Base-by-base conservation (phyloP, 2,113 vertebrate species). In the Sisor rabdophorus region DNA sequence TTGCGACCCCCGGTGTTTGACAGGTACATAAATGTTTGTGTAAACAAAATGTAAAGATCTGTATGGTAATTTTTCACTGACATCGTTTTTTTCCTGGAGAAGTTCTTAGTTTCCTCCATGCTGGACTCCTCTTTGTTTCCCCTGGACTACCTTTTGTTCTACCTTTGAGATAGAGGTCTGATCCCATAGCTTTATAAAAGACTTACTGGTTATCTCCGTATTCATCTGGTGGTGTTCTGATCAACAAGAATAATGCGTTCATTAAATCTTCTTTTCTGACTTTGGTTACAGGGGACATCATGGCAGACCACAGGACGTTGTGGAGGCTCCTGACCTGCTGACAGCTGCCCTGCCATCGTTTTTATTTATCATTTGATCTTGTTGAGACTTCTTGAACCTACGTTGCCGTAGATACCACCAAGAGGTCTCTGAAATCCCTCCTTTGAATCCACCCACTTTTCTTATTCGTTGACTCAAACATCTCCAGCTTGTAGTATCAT, bases 401-500 rank as follows among this genome's bases (percentile, higher is more conserved):
- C n/a, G 17, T 11, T 47, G 26, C 70, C 67, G 4, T 48, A 17
- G 22, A 69, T 75, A 71, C 8, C 47, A 50, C 6, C 55, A 20
- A n/a, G 11, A 28, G 53, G 16, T 64, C 65, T 70, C 76, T 52
- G 75, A 69, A 36, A 55, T 55, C n/a, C 47, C n/a, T 69, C 30
- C 22, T 47, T 47, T 78, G 28, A 48, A 48, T 1, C 0, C 67
- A 19, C 32, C 63, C 16, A 19, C 9, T 32, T 59, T 65, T 36
- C 4, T 5, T 54, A 7, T 20, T 55, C 32, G 3, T 16, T 44
- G 26, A 26, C 32, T 19, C 20, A 10, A 11, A 71, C 22, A 2
- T 55, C 60, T 16, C 86, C 86, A 36, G 83, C 79, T 79, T 82
- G 84, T 58, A 81, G 80, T n/a, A 87, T 84, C 81, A 89, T 89